These are phyloP conservation scores for Frankliniella intonsa DNA, from an alignment of 2,888 invertebrate species.

Conservation along the genomic window DNA sequence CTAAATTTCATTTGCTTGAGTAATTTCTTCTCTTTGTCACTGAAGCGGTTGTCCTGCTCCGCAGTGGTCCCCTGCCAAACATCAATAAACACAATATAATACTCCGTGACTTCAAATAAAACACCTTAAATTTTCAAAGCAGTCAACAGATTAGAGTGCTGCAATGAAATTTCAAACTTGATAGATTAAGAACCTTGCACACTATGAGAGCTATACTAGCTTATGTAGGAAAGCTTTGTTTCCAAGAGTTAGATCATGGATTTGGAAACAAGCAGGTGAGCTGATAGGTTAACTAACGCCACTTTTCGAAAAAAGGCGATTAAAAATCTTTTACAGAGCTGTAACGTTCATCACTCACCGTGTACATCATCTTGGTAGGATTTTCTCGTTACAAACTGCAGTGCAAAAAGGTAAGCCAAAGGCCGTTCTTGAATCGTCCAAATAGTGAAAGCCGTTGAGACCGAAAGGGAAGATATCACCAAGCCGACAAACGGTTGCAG, in stretches of 20 bases:
- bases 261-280: background rate
- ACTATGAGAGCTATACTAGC: background rate
- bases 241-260: too few relatives aligned
- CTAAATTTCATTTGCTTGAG: constrained; percentile 97
- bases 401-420: background rate
- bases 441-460: too few relatives aligned
- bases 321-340: background rate
- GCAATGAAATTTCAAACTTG: too few relatives aligned
- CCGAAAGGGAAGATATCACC: too few relatives aligned
- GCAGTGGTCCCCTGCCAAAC: constrained; percentile 86
- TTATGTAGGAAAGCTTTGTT: too few relatives aligned
- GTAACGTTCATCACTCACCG: constrained; percentile 44
- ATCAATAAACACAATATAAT: background rate
- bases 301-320: background rate
- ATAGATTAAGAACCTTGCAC: too few relatives aligned
- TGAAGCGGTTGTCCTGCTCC: constrained; percentile 98
- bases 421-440: too few relatives aligned
- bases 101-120: background rate
- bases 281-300: background rate
- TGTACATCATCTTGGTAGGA: constrained; percentile 49
- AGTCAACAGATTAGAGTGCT: too few relatives aligned
- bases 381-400: background rate
- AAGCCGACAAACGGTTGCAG: too few relatives aligned
- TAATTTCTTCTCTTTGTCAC: constrained; percentile 98
- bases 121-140: too few relatives aligned